Conservation (phyloP, 1,140 invertebrate genomes). For the Euwallacea similis region DNA sequence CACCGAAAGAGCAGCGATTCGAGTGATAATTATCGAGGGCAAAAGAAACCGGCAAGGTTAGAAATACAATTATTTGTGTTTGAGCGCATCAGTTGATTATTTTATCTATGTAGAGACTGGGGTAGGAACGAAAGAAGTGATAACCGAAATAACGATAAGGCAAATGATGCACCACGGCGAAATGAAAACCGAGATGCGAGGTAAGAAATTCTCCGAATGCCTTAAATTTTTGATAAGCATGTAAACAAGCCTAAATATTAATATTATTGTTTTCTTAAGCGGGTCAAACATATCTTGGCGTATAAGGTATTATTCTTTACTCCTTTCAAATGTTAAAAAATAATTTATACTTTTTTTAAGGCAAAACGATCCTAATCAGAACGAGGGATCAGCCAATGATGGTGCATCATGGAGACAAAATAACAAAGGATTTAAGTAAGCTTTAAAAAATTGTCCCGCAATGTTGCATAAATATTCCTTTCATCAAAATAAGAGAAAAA, state of each 20-base stretch:
- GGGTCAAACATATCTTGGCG: slow-evolving; percentile 16
- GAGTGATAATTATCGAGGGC: slow-evolving; percentile 9
- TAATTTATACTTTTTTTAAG: slow-evolving; percentile 28
- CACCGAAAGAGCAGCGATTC: slow-evolving; percentile 38
- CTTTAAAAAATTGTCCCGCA: not conserved
- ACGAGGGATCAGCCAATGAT: slow-evolving; percentile 34
- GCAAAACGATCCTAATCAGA: slow-evolving; percentile 37
- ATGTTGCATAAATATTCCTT: not conserved
- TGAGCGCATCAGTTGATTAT: not conserved
- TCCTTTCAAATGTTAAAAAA: not conserved
- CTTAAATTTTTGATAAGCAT: not conserved
- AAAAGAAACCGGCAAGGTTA: slow-evolving; percentile 40
- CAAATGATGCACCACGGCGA: slow-evolving; percentile 36
- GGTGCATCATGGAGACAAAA: slow-evolving; percentile 43
- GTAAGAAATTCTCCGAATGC: slow-evolving; percentile 17
- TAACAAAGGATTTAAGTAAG: slow-evolving; percentile 44
- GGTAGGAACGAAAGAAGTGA: slow-evolving; percentile 15
- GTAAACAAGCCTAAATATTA: not conserved
- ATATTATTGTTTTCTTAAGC: slow-evolving; percentile 7
- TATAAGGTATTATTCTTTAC: slow-evolving; percentile 8
- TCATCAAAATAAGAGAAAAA: too few relatives aligned
- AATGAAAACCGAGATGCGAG: slow-evolving; percentile 28
- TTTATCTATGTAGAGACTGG: slow-evolving; percentile 22
- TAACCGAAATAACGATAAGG: slow-evolving; percentile 13
- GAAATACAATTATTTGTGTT: slow-evolving; percentile 3